Evolutionary conservation across 2,113 vertebrate genomes (phyloP), one percentile per base, ranked within the genome.

Genomic region (Neogale vison): DNA sequence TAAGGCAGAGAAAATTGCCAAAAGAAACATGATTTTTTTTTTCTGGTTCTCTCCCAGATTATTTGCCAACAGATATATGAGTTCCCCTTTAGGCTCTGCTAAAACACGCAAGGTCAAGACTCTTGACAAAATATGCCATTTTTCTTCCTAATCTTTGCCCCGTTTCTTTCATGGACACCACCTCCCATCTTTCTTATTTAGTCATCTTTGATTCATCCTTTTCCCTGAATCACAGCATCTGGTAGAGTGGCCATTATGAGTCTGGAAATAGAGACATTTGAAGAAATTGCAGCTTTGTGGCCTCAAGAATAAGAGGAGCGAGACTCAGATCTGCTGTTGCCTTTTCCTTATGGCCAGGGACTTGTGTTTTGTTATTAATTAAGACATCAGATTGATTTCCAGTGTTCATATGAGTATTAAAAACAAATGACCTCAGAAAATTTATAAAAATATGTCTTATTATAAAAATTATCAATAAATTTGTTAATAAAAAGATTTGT

Each of bases 171-270:
- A 36, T 17, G 59, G 76, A 59, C 23, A 59, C 52, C 34, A 20
- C 39, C 24, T 42, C 82, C 26, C 8, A 12, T 26, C 52, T 83
- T 97, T 76, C 74, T 93, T 87, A 29, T 76, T 94, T 63, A 89
- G 77, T 94, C 92, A 71, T 55, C 82, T 26, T 76, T 94, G 95
- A 88, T 77, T 96, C 63, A 90, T 86, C 23, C 52, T 93, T 59
- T 39, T 69, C 24, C 42, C 91, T 95, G 93, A 92, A 81, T 90
- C 93, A 90, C 6, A 42, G 31, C 47, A 77, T 92, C n/a, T 79
- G 88, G 83, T 69, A 80, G 79, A 57, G 23, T 50, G 74, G 94
- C 50, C 5, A 36, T 90, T 42, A 65, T 4, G 42, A 80, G 80
- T 61, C 39, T 76, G 31, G 67, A 95, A 95, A 82, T 76, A 50